A percentile compares a stretch with the other conserved stretches of the same genome.
phyloP scores from a whole-genome alignment of 64 coral and sea anemone genomes.

The Stichodactyla mertensii region DNA sequence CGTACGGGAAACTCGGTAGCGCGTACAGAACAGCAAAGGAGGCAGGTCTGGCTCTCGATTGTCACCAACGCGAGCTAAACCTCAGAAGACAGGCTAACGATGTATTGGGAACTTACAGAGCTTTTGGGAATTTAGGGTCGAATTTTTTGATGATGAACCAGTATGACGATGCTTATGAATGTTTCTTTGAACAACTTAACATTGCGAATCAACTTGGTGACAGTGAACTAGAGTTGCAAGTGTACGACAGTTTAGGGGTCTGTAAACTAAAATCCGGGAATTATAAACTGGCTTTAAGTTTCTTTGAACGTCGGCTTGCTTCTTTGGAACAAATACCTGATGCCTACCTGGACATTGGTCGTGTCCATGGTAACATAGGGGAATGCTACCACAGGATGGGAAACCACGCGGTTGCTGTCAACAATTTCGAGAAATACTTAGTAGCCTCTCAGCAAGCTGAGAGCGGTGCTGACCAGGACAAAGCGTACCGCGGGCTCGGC shows the following conservation, averaged over 20 bases:
- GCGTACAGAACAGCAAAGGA: constrained; percentile 67
- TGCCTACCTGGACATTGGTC: constrained; percentile 68
- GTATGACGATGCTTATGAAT: constrained; percentile 59
- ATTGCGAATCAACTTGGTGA: constrained; percentile 71
- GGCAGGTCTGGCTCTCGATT: constrained; percentile 56
- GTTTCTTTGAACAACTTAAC: constrained; percentile 72
- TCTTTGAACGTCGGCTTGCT: constrained; percentile 79
- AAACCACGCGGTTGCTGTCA: constrained; percentile 65
- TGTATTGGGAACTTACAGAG: constrained; percentile 50
- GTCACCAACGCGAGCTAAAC: constrained; percentile 55
- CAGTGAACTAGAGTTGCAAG: constrained; percentile 46
- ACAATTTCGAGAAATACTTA: constrained; percentile 78
- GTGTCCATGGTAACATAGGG: constrained; percentile 77
- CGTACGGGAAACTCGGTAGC: constrained; percentile 63
- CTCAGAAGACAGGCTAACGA: constrained; percentile 40
- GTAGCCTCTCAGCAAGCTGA: constrained; percentile 69
- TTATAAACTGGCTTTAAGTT: constrained; percentile 65
- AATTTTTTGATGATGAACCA: constrained; percentile 35
- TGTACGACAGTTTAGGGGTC: constrained; percentile 74
- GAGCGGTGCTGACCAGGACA: constrained; percentile 86
- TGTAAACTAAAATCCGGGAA: constrained; percentile 60
- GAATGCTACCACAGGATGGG: constrained; percentile 80
- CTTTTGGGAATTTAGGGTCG: constrained; percentile 63
- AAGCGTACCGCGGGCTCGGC: constrained; percentile 91
- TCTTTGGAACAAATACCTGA: constrained; percentile 53